These are phyloP conservation scores for Idris sp. DNA, from an alignment of 1,140 invertebrate genomes.

Conservation along the genomic window DNA sequence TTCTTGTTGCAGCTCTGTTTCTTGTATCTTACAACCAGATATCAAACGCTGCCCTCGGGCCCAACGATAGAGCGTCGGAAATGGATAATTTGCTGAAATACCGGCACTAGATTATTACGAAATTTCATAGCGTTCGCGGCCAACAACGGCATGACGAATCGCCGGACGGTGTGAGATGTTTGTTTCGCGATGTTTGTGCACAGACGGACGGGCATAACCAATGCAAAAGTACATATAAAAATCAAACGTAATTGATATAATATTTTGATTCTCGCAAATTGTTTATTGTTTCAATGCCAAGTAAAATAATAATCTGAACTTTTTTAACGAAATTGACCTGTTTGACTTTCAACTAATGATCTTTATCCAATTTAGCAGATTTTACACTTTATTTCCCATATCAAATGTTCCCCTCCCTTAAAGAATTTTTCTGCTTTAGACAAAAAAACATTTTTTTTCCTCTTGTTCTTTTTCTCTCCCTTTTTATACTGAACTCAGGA, in stretches of 20 bases:
- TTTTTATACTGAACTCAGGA: slow-evolving; percentile 34
- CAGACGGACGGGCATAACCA: slow-evolving; percentile 38
- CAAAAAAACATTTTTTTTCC: slow-evolving; percentile 20
- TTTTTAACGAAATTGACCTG: not conserved
- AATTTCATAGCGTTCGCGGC: slow-evolving; percentile 56
- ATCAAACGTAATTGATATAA: slow-evolving; percentile 34
- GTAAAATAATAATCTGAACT: too few species aligned
- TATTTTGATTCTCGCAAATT: slow-evolving; percentile 1
- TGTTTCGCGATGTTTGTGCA: slow-evolving; percentile 26
- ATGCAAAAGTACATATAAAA: slow-evolving; percentile 47
- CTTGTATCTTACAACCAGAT: slow-evolving; percentile 66
- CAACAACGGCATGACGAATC: slow-evolving; percentile 50
- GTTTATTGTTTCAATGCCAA: too few species aligned
- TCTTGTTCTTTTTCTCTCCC: slow-evolving; percentile 16
- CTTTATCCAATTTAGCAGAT: slow-evolving; percentile 19
- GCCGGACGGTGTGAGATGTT: slow-evolving; percentile 48
- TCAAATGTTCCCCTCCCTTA: slow-evolving; percentile 9
- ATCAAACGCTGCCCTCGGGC: slow-evolving; percentile 66
- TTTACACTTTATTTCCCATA: slow-evolving; percentile 19
- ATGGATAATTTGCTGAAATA: slow-evolving; percentile 72
- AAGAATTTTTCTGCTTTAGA: slow-evolving; percentile 5
- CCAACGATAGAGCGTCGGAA: slow-evolving; percentile 67
- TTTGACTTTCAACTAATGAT: too few species aligned
- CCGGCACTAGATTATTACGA: slow-evolving; percentile 60
- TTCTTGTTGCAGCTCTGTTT: slow-evolving; percentile 40